phyloP scores from a whole-genome alignment of 2,797 vertebrate species.

The Periophthalmus magnuspinnatus region DNA sequence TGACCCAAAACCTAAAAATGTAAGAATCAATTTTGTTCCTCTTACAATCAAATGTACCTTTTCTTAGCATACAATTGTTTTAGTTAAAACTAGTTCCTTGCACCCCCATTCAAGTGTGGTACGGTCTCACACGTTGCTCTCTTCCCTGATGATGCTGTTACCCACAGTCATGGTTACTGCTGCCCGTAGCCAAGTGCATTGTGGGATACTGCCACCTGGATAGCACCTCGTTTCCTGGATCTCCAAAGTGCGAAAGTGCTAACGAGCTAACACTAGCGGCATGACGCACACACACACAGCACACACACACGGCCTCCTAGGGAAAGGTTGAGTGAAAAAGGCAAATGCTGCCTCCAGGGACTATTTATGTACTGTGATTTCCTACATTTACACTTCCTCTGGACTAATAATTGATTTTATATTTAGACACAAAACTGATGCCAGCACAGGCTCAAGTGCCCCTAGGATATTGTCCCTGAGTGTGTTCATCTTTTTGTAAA shows the following conservation, averaged over 20 bases:
- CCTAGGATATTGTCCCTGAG: not conserved
- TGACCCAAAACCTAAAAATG: no score
- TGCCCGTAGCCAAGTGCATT: slow-evolving; percentile 58
- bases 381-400: not conserved
- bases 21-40: no score
- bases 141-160: slow-evolving; percentile 42
- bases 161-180: slow-evolving; percentile 48
- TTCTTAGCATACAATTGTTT: not conserved
- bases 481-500: no score
- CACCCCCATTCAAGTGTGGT: not conserved
- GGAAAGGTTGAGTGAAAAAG: not conserved
- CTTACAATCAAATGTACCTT: not conserved
- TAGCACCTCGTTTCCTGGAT: slow-evolving; percentile 72
- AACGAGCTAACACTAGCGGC: slow-evolving; percentile 68
- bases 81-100: not conserved
- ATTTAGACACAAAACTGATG: slow-evolving; percentile 72
- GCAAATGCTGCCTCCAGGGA: slow-evolving; percentile 1
- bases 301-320: slow-evolving; percentile 11
- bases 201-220: slow-evolving; percentile 71
- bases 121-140: slow-evolving; percentile 3
- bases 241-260: slow-evolving; percentile 75
- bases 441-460: slow-evolving; percentile 50
- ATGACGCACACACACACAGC: slow-evolving; percentile 22
- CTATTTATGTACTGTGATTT: not conserved
- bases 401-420: not conserved